Evolutionary conservation across 2,888 invertebrate species (phyloP), one percentile per base, ranked within the genome.

Genomic region (Dusona sp.): DNA sequence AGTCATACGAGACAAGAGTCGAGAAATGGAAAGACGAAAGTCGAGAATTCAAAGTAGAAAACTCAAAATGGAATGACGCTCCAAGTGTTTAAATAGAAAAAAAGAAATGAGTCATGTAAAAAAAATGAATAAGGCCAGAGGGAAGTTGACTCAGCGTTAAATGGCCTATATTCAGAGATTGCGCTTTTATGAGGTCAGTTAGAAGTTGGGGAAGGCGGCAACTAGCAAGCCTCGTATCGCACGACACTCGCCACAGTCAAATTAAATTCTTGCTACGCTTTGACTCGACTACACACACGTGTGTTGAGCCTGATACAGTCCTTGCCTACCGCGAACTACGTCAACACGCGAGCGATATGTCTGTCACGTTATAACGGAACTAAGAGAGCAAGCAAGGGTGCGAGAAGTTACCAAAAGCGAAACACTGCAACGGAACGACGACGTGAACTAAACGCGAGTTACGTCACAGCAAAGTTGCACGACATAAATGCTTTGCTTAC

Each of bases 211-310:
- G 78, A 73, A 48, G 73, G 25, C 78, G 19, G 16, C 51, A 48
- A 72, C 48, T 36, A n/a, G 65, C 78, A 78, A 68, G 70, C 79
- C 70, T 79, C 75, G 70, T 86, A 83, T 75, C 64, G 48, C 79
- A 70, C 54, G 36, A 77, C 33, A 64, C 65, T 72, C 57, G 25
- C 64, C 77, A 22, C 68, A 45, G 72, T 48, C 64, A 86, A 74
- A 86, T 86, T 86, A 65, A 86, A 86, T 83, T 80, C 83, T 80
- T 72, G 57, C 70, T 79, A 29, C 70, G 42, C 73, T 79, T 83
- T 65, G 57, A 70, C 57, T 45, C 65, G 6, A 64, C 36, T 51
- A 72, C 42, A 64, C 45, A 25, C 38, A 19, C 57, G 25, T 4
- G 38, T 45, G 33, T 29, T 29, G 42, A 54, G 25, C 29, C n/a